Conservation (phyloP, 2,797 vertebrate species). For the Oophaga sylvatica region DNA sequence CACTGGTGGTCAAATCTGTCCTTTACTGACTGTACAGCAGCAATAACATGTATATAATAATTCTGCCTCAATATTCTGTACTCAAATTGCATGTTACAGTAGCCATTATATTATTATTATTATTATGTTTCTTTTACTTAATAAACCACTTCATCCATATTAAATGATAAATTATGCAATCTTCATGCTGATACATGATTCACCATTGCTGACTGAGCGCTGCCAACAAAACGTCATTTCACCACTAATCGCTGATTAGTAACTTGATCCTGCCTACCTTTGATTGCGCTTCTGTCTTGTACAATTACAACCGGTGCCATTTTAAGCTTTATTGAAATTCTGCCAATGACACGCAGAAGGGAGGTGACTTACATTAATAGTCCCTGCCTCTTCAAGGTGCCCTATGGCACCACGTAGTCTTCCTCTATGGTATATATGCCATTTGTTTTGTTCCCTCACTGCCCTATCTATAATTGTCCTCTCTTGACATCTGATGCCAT, state of each 20-base stretch:
- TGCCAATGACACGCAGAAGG: neutral
- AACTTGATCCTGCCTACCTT: too few species aligned
- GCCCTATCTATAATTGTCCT: too few species aligned
- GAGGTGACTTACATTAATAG: too few species aligned
- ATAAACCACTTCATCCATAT: neutral
- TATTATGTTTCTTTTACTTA: neutral
- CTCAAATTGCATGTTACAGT: neutral
- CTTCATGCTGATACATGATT: neutral
- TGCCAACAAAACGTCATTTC: neutral
- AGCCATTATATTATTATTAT: neutral
- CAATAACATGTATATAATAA: neutral
- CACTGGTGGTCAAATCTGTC: neutral
- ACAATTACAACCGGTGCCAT: neutral
- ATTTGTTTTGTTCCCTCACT: too few species aligned
- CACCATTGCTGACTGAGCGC: neutral
- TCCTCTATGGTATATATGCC: too few species aligned
- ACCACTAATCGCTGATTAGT: too few species aligned
- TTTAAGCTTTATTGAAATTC: neutral
- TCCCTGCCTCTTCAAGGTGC: too few species aligned
- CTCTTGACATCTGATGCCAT: too few species aligned
- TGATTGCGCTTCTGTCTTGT: too few species aligned
- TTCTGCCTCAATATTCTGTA: neutral
- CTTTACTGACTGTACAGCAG: neutral
- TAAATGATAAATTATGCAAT: neutral
- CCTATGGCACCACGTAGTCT: too few species aligned